Evolutionary conservation across 2,888 invertebrate species (phyloP).

Genomic region (Caradrina kadenii): DNA sequence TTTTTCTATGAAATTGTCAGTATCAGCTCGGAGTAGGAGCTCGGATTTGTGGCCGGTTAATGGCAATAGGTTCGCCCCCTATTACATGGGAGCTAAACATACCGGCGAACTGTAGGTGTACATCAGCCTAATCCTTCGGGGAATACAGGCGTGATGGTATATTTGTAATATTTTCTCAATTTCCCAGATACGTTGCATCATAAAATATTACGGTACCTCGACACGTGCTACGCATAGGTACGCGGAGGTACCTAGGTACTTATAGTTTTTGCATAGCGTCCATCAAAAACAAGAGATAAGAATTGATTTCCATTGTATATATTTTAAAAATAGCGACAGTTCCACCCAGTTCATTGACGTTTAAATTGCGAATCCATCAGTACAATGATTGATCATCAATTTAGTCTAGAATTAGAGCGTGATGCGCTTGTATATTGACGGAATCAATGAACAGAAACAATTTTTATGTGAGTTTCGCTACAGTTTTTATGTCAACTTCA

Average conservation of each 20-base stretch:
- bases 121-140: too few relatives aligned
- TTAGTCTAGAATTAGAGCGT: conserved; percentile 50
- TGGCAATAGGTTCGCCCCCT: too few relatives aligned
- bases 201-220: background rate
- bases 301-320: background rate
- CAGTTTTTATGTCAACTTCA: conserved; percentile 11
- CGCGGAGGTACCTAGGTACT: background rate
- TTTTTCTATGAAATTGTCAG: too few relatives aligned
- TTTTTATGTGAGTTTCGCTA: conserved; percentile 19
- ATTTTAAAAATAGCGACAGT: conserved; percentile 7
- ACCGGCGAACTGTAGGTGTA: too few relatives aligned
- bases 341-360: conserved; percentile 28
- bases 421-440: conserved; percentile 25
- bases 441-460: conserved; percentile 38
- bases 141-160: too few relatives aligned
- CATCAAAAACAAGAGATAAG: background rate
- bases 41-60: too few relatives aligned
- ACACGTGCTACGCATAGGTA: conserved; percentile 2
- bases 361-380: conserved; percentile 21
- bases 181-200: background rate
- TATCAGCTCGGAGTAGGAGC: too few relatives aligned
- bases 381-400: conserved; percentile 40
- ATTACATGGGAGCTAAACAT: too few relatives aligned
- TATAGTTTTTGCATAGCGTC: background rate
- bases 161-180: too few relatives aligned